These are phyloP conservation scores for Pantherophis alleghaniensis DNA, from an alignment of 2,797 vertebrate species.

Conservation along the genomic window DNA sequence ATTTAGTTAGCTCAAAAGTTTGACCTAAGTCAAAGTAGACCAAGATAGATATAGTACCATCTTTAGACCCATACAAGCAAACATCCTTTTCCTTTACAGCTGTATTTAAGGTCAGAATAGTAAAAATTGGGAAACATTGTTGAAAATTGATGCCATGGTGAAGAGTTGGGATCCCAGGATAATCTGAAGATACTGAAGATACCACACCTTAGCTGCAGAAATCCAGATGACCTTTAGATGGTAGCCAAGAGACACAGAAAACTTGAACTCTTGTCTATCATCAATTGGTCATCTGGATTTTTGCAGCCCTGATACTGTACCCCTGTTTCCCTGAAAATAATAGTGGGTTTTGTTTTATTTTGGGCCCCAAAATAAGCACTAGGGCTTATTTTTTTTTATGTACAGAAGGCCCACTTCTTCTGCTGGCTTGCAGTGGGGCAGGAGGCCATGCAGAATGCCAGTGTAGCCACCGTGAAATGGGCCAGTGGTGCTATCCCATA, in stretches of 20 bases:
- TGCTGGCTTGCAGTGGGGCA: too few relatives aligned
- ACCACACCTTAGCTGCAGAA: background rate
- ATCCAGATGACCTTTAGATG: background rate
- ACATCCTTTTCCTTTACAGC: background rate
- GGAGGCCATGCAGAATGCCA: too few relatives aligned
- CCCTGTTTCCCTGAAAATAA: too few relatives aligned
- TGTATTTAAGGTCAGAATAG: too few relatives aligned
- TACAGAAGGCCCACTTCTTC: background rate
- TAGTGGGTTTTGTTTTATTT: too few relatives aligned
- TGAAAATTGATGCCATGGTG: background rate
- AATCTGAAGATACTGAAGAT: background rate
- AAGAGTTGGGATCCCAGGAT: background rate
- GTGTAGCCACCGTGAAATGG: too few relatives aligned
- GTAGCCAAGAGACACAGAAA: background rate
- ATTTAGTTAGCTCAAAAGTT: background rate
- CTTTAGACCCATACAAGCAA: background rate
- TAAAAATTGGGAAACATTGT: background rate
- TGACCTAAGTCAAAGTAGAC: background rate
- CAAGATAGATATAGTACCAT: background rate
- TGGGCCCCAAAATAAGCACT: too few relatives aligned
- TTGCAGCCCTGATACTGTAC: background rate
- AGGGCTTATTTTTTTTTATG: background rate
- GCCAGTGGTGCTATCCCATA: too few relatives aligned
- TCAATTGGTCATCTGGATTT: background rate
- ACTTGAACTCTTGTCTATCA: background rate